Conservation (phyloP, 2,888 invertebrate species). For the Bombylius major region DNA sequence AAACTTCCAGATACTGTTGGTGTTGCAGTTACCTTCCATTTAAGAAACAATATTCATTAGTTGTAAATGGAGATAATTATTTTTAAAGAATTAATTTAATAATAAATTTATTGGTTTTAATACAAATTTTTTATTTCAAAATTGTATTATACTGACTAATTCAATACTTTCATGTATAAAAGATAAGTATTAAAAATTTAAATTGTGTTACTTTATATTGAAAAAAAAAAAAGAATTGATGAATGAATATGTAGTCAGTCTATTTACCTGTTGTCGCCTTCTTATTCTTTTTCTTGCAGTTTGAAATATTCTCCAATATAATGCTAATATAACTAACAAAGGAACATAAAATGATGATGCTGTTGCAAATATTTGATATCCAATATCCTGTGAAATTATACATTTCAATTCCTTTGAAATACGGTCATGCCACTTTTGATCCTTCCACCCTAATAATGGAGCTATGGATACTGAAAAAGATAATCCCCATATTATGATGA, state of each 20-base stretch:
- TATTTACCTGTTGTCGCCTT: conserved; percentile 43
- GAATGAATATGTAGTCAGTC: background rate
- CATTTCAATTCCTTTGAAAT: conserved; percentile 53
- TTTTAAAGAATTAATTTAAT: background rate
- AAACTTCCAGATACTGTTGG: conserved; percentile 12
- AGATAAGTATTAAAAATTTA: too few relatives aligned
- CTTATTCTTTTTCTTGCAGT: conserved; percentile 68
- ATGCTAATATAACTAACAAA: conserved; percentile 69
- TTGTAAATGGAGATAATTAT: conserved; percentile 8
- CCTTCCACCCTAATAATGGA: conserved; percentile 76
- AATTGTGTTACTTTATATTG: too few relatives aligned
- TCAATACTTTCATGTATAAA: too few relatives aligned
- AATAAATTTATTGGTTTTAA: background rate
- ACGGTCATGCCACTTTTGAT: conserved; percentile 43
- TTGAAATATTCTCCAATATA: conserved; percentile 85
- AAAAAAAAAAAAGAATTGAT: too few relatives aligned
- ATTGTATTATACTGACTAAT: background rate
- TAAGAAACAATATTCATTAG: conserved; percentile 18
- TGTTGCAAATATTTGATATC: conserved; percentile 80
- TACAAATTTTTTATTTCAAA: background rate
- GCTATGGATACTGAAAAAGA: conserved; percentile 77
- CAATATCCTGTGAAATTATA: conserved; percentile 73
- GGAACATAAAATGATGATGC: conserved; percentile 86
- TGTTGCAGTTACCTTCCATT: conserved; percentile 16
- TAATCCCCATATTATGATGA: conserved; percentile 70